phyloP scores from a whole-genome alignment of 2,888 invertebrate genomes.

The Protophormia terraenovae region DNA sequence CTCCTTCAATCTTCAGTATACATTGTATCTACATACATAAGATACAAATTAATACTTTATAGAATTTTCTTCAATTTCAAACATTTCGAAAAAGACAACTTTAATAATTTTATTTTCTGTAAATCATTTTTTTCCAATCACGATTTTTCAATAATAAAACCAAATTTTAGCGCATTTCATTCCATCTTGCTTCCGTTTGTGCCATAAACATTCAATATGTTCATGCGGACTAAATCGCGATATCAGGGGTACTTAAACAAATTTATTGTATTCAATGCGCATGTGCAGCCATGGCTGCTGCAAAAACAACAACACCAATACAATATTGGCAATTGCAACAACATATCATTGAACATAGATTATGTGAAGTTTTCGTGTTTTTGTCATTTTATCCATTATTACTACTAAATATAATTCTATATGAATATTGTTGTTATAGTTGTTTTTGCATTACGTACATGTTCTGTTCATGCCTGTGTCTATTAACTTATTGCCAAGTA shows the following conservation, averaged over 20 bases:
- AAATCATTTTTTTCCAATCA: conserved; percentile 46
- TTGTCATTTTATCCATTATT: conserved; percentile 62
- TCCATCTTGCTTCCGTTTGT: conserved; percentile 60
- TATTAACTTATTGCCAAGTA: conserved; percentile 59
- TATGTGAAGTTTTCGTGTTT: conserved; percentile 60
- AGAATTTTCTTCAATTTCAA: neutral
- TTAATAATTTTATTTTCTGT: conserved; percentile 34
- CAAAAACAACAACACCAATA: neutral
- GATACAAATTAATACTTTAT: neutral
- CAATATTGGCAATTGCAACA: conserved; percentile 1
- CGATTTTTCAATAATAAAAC: conserved; percentile 51
- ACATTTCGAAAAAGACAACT: neutral
- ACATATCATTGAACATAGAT: conserved; percentile 26
- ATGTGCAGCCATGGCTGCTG: conserved; percentile 50
- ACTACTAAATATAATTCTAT: conserved; percentile 51
- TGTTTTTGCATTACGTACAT: neutral
- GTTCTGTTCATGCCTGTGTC: conserved; percentile 57
- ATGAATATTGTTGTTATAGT: conserved; percentile 3
- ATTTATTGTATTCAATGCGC: conserved; percentile 58
- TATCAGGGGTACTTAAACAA: conserved; percentile 57
- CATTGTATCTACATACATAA: too few species aligned
- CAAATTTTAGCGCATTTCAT: conserved; percentile 25
- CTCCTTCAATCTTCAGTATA: neutral
- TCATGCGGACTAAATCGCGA: conserved; percentile 23
- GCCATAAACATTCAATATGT: conserved; percentile 15